Base-by-base conservation (phyloP, 2,888 invertebrate species). In the Drosophila stalkeri region DNA sequence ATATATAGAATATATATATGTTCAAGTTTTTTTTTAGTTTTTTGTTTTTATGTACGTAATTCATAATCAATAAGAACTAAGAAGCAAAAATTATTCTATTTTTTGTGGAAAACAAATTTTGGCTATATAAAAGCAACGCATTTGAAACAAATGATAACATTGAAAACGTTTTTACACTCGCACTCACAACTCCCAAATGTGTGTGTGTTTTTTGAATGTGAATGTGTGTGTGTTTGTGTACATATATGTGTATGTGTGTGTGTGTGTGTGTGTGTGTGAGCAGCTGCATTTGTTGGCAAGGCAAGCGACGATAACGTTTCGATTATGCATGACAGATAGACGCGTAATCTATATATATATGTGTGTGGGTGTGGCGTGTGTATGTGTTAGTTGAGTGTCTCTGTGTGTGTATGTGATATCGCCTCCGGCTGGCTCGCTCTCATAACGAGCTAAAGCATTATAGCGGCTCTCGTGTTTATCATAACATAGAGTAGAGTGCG, bases 31-130 rank as follows among this genome's bases (percentile, higher is more conserved):
- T 31, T 27, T 54, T 27, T 27, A 27, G 8, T 35, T n/a, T 51
- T 33, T 27, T 14, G 37, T 35, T 55, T 55, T 33, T 18, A 70
- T 37, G 61, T 72, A 73, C 59, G 63, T 56, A 66, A 66, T 63
- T 67, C 41, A 71, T 70, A 70, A 69, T 74, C 33, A 52, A 80
- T 81, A 73, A 85, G 44, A 88, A 81, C 83, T 83, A 85, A 82
- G 54, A 65, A 85, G 74, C 62, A 75, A 74, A 82, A 86, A 89
- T 89, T 86, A 89, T 81, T 72, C 89, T 89, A 86, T 69, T 68
- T 68, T 68, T 69, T 66, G 73, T 87, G 82, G 86, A 85, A 84
- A 86, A 89, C 82, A 85, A 86, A 87, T 88, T 89, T 85, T 81
- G 84, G 89, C 85, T 89, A 89, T 76, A 64, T 75, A 64, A 87